Base-by-base conservation (phyloP, 2,113 vertebrate genomes). In the Clarias gariepinus region DNA sequence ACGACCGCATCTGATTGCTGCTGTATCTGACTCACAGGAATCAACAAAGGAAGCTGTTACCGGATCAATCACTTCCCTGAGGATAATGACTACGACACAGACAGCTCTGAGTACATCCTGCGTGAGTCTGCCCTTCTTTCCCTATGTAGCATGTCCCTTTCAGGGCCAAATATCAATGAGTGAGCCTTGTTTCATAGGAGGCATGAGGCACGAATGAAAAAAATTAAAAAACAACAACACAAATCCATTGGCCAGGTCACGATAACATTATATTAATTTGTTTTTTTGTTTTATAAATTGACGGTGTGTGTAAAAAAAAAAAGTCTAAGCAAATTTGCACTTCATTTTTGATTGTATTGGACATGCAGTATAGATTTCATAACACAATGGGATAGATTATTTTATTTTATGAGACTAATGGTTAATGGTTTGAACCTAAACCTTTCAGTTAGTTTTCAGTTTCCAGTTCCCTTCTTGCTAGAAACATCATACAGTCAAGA, bases 21-120 rank as follows among this genome's bases (percentile, higher is more conserved):
- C 74, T 85, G 84, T 79, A 85, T 86, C 52, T 74, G 58, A 84
- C 87, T 78, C 69, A 76, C 91, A 99, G 98, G 98, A 88, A 95
- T 97, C 92, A 97, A 98, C 91, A 98, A 96, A 94, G 98, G 98
- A 89, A 97, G 96, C 92, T 99, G 98, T 91, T 99, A 97, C 93
- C 94, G 96, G 92, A 99, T 99, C 95, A 98, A 99, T 94, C 97
- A 98, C 91, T 99, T 99, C 91, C 98, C 98, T 18, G 97, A 98
- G 81, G 98, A 99, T 93, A 97, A 98, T 0, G 97, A 98, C 92
- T 98, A 99, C 0, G 98, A 99, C 91, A 97, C 98, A 0, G 98
- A 99, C 95, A 97, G 96, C 94, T 98, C 98, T 0, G 98, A 99
- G 89, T 98, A 99, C 91, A 97, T 99, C 92, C 95, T 99, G 89